phyloP scores from a whole-genome alignment of 2,113 vertebrate species.

The Oreotragus oreotragus region DNA sequence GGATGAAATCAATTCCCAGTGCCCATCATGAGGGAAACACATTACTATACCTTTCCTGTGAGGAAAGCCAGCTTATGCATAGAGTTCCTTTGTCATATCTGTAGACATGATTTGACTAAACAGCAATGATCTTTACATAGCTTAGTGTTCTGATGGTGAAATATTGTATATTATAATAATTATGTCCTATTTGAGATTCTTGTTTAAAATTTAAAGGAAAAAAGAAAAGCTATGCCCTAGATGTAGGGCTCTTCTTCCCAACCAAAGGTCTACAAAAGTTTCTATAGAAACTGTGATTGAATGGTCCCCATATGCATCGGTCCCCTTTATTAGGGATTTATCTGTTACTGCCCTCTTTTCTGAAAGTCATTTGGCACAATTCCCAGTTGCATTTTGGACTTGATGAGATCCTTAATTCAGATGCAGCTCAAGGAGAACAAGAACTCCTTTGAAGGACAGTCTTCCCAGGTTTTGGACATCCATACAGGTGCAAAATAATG shows the following conservation, averaged over 20 bases:
- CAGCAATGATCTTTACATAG: conserved; percentile 76
- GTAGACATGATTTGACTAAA: conserved; percentile 74
- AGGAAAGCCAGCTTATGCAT: conserved; percentile 72
- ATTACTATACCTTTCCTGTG: conserved; percentile 75
- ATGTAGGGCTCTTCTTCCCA: conserved; percentile 86
- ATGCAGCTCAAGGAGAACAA: conserved; percentile 49
- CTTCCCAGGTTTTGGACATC: conserved; percentile 34
- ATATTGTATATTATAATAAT: conserved; percentile 81
- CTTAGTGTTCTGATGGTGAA: conserved; percentile 77
- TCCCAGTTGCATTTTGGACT: conserved; percentile 71
- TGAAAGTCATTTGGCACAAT: conserved; percentile 77
- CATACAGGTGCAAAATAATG: not conserved
- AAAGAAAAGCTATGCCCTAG: conserved; percentile 84
- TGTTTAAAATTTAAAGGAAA: conserved; percentile 74
- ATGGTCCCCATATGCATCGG: conserved; percentile 80
- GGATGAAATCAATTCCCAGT: conserved; percentile 75
- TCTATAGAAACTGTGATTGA: conserved; percentile 87
- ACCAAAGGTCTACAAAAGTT: conserved; percentile 87
- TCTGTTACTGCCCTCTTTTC: conserved; percentile 76
- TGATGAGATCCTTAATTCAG: conserved; percentile 62
- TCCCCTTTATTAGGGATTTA: conserved; percentile 83
- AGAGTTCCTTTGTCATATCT: conserved; percentile 78
- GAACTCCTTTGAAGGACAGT: conserved; percentile 65
- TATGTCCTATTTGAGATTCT: conserved; percentile 85
- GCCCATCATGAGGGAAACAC: conserved; percentile 76